Evolutionary conservation across 1,140 invertebrate species (phyloP).

Genomic region (Drusus annulatus): DNA sequence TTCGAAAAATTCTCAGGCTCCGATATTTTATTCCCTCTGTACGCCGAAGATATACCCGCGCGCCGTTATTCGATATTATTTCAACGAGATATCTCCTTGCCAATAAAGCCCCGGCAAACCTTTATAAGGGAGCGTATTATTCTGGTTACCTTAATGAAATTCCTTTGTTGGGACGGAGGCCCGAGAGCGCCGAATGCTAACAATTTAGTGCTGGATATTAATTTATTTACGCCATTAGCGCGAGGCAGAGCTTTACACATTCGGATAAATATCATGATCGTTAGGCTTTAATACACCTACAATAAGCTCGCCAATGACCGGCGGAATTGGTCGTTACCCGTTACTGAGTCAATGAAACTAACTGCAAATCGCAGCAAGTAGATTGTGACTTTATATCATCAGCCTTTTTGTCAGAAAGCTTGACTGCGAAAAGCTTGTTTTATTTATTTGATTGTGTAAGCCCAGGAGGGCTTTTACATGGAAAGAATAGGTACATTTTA

Average conservation of each 20-base stretch:
- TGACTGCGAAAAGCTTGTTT: no score
- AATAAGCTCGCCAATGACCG: neutral
- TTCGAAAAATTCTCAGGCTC: no score
- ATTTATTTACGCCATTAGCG: conserved; percentile 12
- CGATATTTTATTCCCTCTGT: no score
- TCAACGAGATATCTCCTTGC: neutral
- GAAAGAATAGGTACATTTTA: no score
- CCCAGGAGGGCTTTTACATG: no score
- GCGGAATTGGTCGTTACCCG: neutral
- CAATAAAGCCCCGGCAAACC: neutral
- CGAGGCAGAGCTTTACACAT: neutral
- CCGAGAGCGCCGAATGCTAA: neutral
- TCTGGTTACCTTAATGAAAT: conserved; percentile 12
- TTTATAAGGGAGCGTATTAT: neutral
- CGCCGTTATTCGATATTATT: neutral
- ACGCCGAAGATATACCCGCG: no score
- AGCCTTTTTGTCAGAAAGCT: no score
- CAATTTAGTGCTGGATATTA: neutral
- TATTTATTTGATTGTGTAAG: no score
- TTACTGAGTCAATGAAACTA: neutral
- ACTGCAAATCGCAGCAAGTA: neutral
- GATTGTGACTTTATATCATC: no score
- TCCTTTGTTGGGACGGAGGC: conserved; percentile 3
- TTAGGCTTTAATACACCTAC: neutral
- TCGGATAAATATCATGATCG: neutral